Evolutionary conservation across 2,113 vertebrate species (phyloP).

Genomic region (Trematocara variabile): DNA sequence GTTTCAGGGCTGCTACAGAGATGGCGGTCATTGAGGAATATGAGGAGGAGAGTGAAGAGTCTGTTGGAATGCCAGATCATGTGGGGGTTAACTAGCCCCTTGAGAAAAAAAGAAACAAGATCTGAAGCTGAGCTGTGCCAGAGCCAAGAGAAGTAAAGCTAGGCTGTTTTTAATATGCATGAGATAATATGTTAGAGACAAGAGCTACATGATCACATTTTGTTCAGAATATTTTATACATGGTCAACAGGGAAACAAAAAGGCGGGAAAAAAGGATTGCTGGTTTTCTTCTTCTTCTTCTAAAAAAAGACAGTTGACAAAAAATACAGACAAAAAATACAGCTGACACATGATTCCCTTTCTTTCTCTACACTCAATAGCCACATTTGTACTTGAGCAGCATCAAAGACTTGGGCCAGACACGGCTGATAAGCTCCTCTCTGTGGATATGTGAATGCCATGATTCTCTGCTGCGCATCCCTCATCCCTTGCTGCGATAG

Average conservation of each 20-base stretch:
- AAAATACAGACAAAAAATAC: not conserved
- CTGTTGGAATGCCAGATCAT: constrained; percentile 73
- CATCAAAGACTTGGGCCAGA: constrained; percentile 58
- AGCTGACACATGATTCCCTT: not conserved
- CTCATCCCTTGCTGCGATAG: constrained; percentile 61
- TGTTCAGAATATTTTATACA: constrained; percentile 1
- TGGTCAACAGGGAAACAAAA: not conserved
- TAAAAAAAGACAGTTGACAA: not conserved
- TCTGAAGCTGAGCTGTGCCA: constrained; percentile 16
- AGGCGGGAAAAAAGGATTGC: not conserved
- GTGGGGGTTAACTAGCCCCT: constrained; percentile 65
- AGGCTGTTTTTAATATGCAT: constrained; percentile 15
- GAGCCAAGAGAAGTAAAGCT: constrained; percentile 25
- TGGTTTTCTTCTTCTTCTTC: not conserved
- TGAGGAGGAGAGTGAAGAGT: constrained; percentile 53
- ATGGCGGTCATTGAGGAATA: constrained; percentile 59
- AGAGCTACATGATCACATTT: constrained; percentile 3
- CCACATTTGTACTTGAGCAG: constrained; percentile 47
- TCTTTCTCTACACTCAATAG: not conserved
- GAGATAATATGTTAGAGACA: constrained; percentile 13
- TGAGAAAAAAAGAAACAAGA: constrained; percentile 22
- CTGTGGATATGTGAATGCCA: constrained; percentile 55
- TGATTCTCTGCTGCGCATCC: constrained; percentile 46
- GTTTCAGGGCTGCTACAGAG: constrained; percentile 75
- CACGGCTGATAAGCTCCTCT: constrained; percentile 59